Evolutionary conservation across 2,113 vertebrate species (phyloP).

Genomic region (Nothobranchius kuhntae): DNA sequence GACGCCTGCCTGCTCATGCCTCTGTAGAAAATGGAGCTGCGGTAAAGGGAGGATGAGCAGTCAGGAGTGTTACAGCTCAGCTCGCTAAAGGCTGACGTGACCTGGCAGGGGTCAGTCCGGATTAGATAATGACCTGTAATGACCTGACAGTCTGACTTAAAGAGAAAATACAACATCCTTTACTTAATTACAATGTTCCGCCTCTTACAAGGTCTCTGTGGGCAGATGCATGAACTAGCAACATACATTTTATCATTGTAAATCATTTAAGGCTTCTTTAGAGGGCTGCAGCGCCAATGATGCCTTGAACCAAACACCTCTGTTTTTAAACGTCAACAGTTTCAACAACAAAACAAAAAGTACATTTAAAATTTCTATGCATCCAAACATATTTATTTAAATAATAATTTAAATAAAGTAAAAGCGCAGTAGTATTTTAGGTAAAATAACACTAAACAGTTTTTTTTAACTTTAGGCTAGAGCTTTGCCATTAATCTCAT

Average conservation of each 20-base stretch:
- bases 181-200: not conserved
- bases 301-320: too few relatives aligned
- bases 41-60: constrained; percentile 27
- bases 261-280: not conserved
- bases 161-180: not conserved
- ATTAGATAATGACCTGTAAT: not conserved
- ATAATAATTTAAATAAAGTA: constrained; percentile 10
- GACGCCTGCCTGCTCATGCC: constrained; percentile 60
- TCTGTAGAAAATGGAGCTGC: constrained; percentile 53
- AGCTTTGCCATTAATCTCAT: too few relatives aligned
- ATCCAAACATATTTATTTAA: constrained; percentile 12
- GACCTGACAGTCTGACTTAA: constrained; percentile 32
- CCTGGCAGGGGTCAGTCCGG: constrained; percentile 36
- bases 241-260: not conserved
- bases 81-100: constrained; percentile 32
- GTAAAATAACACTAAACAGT: too few relatives aligned
- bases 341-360: too few relatives aligned
- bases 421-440: too few relatives aligned
- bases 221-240: not conserved
- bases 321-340: too few relatives aligned
- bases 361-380: not conserved
- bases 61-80: constrained; percentile 28
- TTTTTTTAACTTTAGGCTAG: too few relatives aligned
- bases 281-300: not conserved
- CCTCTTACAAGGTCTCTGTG: not conserved